Conservation (phyloP, 2,797 vertebrate species). For the Sitta carolinensis region DNA sequence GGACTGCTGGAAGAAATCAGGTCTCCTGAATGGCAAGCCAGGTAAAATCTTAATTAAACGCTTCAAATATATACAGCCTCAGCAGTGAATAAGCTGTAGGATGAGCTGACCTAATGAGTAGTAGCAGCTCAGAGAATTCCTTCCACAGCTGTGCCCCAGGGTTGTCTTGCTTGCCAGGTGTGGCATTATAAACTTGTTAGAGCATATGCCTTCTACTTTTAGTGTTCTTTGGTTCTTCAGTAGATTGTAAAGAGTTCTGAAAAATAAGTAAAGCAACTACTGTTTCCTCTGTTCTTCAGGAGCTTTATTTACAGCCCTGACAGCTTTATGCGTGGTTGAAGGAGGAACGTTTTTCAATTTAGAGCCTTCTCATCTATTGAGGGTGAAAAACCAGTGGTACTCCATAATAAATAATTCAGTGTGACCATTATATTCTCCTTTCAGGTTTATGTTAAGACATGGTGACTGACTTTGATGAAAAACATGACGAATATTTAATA, state of each 20-base stretch:
- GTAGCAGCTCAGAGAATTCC: background rate
- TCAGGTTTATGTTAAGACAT: constrained; percentile 74
- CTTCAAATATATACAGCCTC: rapidly evolving
- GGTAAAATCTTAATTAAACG: background rate
- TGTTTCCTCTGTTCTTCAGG: background rate
- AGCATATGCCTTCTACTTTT: background rate
- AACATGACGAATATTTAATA: constrained; percentile 94
- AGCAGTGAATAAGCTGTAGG: background rate
- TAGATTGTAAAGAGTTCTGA: background rate
- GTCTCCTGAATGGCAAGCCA: constrained; percentile 28
- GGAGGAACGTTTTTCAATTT: background rate
- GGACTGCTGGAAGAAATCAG: constrained; percentile 12
- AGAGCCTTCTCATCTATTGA: background rate
- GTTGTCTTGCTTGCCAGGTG: too few species aligned
- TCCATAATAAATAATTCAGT: background rate
- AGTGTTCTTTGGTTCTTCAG: background rate
- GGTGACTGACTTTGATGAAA: constrained; percentile 86
- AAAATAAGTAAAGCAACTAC: background rate
- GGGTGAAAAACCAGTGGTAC: background rate
- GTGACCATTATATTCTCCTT: constrained; percentile 49
- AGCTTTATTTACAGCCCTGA: background rate
- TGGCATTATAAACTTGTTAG: background rate
- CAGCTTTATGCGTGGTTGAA: background rate
- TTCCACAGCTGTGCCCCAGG: background rate
- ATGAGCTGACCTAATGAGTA: background rate